Base-by-base conservation (phyloP, 2,797 vertebrate genomes). In the Anguilla anguilla region DNA sequence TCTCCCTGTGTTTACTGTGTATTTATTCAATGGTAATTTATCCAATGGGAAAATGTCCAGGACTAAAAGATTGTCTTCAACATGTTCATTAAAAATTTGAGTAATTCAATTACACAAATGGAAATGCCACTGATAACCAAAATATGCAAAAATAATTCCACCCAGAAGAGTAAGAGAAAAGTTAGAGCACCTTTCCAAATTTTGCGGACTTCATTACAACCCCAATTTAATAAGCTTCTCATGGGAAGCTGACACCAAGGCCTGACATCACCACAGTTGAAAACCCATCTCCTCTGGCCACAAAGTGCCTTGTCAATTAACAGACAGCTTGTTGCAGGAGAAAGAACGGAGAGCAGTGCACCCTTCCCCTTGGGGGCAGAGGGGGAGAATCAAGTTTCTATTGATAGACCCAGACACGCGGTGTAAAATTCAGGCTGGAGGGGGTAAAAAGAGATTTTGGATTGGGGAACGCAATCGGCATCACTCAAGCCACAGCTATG, bases 291-390 rank as follows among this genome's bases (percentile, higher is more conserved):
- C 88, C 83, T 86, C 88, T 89, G 86, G 86, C 86, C 88, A 87
- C 86, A 85, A 86, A 85, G 86, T 84, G 83, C 86, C 88, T 89
- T 89, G 88, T 89, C 88, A 89, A 85, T 89, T 87, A 89, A 89
- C 86, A 87, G 88, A 83, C 83, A 28, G 88, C 69, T 59, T 85
- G 67, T 84, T 87, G 55, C 72, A 87, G 86, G 28, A 85, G 64
- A 69, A 51, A 49, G 81, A 59, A 39, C 64, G 84, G 84, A 51
- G 85, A 53, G 77, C 59, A 31, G 82, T 6, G 39, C 59, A 46
- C 46, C 55, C 79, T 87, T 74, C 39, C 82, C 82, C 49, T 31
- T 84, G 57, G 31, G 88, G 81, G 46, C 74, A 59, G 49, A 84
- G 82, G 64, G 77, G 86, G 64, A 79, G 35, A 43, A 79, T 87